Evolutionary conservation across 1,140 invertebrate species (phyloP).

Genomic region (Rhagoletis zephyria): DNA sequence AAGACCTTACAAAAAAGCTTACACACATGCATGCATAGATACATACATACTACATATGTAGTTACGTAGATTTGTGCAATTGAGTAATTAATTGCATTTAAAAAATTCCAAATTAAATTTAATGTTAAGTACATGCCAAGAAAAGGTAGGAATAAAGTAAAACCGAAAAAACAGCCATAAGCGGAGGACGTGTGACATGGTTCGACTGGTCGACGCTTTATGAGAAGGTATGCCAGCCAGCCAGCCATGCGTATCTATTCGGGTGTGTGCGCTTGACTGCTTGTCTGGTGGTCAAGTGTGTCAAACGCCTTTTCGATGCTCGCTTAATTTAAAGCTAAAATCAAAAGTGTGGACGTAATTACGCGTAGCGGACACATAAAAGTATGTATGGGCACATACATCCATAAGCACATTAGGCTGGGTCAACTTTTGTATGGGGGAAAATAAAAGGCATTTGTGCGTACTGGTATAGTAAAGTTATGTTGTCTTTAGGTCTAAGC

Average conservation of each 20-base stretch:
- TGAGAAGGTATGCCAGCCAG: too few relatives aligned
- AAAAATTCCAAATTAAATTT: background rate
- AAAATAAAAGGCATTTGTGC: too few relatives aligned
- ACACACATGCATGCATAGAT: too few relatives aligned
- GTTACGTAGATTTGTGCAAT: background rate
- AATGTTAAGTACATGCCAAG: background rate
- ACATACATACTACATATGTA: background rate
- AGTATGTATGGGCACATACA: too few relatives aligned
- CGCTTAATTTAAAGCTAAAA: conserved; percentile 29
- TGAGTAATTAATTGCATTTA: background rate
- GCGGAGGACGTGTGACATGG: background rate
- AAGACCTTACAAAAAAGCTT: too few relatives aligned
- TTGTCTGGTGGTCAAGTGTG: conserved; percentile 38
- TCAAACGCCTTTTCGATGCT: conserved; percentile 22
- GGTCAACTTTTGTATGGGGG: background rate
- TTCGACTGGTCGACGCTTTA: too few relatives aligned
- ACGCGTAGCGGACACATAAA: background rate
- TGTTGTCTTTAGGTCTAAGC: background rate
- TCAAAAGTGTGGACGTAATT: conserved; percentile 34
- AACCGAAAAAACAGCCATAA: background rate
- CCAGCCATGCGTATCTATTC: too few relatives aligned
- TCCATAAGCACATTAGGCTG: too few relatives aligned
- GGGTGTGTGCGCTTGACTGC: conserved; percentile 8
- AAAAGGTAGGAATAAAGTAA: background rate
- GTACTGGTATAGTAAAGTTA: too few relatives aligned